Evolutionary conservation across 2,888 invertebrate species (phyloP).

Genomic region (Clusia tigrina): DNA sequence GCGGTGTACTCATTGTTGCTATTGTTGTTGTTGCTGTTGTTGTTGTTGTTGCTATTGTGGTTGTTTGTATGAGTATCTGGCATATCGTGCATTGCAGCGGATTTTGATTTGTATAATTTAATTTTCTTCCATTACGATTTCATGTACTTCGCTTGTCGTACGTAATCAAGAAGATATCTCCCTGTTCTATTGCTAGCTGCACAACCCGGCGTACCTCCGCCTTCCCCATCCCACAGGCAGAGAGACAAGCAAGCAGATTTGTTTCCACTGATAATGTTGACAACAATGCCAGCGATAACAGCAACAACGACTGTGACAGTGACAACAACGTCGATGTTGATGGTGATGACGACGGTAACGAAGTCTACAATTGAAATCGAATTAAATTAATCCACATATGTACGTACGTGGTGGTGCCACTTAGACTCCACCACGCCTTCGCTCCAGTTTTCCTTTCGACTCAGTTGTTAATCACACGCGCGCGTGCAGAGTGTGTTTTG

Average conservation of each 20-base stretch:
- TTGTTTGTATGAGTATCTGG: not conserved
- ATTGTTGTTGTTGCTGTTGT: not conserved
- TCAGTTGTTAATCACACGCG: slow-evolving; percentile 16
- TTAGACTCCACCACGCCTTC: not conserved
- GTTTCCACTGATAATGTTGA: not conserved
- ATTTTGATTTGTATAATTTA: slow-evolving; percentile 16
- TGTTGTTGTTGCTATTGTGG: not conserved
- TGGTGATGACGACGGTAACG: not conserved
- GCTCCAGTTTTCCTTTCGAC: not conserved
- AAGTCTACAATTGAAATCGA: slow-evolving; percentile 21
- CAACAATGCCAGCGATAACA: not conserved
- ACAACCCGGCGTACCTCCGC: not conserved
- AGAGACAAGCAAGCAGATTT: not conserved
- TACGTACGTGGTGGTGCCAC: not conserved
- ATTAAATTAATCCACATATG: slow-evolving; percentile 19
- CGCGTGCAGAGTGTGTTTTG: too few species aligned
- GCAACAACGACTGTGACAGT: slow-evolving; percentile 4
- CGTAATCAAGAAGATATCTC: slow-evolving; percentile 3
- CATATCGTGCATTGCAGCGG: not conserved
- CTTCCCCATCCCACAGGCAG: not conserved
- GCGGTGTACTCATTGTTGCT: not conserved
- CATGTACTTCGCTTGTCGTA: not conserved
- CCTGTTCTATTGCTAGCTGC: not conserved
- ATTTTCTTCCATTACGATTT: slow-evolving; percentile 12
- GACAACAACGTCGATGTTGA: not conserved